Evolutionary conservation across 2,888 invertebrate species (phyloP).

Genomic region (Eulithis prunata): DNA sequence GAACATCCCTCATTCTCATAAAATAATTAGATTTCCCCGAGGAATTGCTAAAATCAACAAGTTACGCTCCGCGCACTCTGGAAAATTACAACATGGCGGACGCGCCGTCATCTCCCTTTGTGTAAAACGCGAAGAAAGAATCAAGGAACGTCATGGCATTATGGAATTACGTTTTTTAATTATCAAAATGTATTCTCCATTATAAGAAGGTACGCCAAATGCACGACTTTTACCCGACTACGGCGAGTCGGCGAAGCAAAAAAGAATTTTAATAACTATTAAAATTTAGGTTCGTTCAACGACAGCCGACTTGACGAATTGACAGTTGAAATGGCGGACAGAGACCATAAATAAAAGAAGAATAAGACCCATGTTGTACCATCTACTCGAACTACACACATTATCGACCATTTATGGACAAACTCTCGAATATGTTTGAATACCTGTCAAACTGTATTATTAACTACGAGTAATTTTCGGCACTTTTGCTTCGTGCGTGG

Average conservation of each 20-base stretch:
- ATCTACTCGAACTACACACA: no score
- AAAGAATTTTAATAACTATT: no score
- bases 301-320: no score
- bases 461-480: no score
- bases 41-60: constrained; percentile 27
- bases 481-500: no score
- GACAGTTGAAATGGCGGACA: background rate
- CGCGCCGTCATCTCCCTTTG: constrained; percentile 40
- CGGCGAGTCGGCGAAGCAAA: no score
- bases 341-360: no score
- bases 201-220: background rate
- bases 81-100: constrained; percentile 49
- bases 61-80: constrained; percentile 36
- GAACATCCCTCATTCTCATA: background rate
- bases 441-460: no score
- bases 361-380: no score
- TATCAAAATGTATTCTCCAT: background rate
- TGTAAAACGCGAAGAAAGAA: constrained; percentile 42
- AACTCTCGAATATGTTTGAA: no score
- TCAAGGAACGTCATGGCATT: constrained; percentile 23
- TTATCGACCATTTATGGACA: no score
- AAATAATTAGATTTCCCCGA: constrained; percentile 9
- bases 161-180: constrained; percentile 21
- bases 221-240: no score
- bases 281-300: background rate